Conservation (phyloP, 2,888 invertebrate species). For the Caenorhabditis sp. region DNA sequence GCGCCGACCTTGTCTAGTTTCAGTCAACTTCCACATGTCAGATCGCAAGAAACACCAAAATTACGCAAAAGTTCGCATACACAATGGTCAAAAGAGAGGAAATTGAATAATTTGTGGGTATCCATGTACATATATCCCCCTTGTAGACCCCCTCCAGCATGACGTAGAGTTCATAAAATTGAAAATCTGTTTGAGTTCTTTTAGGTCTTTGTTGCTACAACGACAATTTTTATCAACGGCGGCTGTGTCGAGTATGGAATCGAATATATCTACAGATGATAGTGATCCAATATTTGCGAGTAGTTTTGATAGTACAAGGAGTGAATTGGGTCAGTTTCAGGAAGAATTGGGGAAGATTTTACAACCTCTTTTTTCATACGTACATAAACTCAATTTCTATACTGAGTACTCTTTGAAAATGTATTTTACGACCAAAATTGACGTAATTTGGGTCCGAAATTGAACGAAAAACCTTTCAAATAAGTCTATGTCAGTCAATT, state of each 20-base stretch:
- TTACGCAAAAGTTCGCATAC: conserved; percentile 20
- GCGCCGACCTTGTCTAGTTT: conserved; percentile 3
- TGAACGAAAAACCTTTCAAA: no score
- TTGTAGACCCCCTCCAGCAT: no score
- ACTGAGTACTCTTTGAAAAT: no score
- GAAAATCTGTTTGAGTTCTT: neutral
- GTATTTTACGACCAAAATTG: no score
- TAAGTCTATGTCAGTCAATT: no score
- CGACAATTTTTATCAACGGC: conserved; percentile 54
- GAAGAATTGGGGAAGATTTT: neutral
- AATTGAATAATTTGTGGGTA: conserved; percentile 35
- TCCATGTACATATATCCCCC: no score
- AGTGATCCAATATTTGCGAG: conserved; percentile 49
- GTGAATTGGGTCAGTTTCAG: conserved; percentile 42
- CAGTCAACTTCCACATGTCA: conserved; percentile 28
- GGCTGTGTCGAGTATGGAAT: conserved; percentile 48
- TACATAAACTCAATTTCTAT: no score
- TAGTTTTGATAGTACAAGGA: conserved; percentile 48
- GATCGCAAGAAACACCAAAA: conserved; percentile 10
- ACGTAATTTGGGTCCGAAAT: no score
- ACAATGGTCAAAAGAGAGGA: conserved; percentile 23
- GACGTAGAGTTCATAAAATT: neutral
- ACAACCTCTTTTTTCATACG: no score
- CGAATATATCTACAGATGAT: conserved; percentile 48
- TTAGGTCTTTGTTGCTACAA: conserved; percentile 50